Conservation (phyloP, 2,113 vertebrate genomes). For the Halcyon malimbica region DNA sequence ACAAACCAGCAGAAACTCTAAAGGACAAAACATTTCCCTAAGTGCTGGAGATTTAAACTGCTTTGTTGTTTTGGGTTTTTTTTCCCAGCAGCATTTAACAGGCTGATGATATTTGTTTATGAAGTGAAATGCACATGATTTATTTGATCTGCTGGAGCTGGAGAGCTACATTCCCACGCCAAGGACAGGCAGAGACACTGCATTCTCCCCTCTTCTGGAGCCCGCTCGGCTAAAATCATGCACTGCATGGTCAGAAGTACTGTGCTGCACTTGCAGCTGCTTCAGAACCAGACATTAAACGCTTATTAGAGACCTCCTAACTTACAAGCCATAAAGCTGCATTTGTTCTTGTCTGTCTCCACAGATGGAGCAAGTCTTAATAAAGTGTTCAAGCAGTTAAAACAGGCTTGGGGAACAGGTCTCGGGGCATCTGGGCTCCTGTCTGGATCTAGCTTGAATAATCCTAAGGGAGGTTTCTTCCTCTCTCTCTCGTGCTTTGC, state of each 20-base stretch:
- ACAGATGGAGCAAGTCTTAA: not conserved
- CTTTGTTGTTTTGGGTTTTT: not conserved
- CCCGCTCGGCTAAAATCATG: not conserved
- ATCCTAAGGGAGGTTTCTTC: not conserved
- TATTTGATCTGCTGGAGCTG: conserved; percentile 37
- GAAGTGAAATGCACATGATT: conserved; percentile 52
- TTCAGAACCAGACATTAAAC: not conserved
- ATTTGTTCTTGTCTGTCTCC: conserved; percentile 25
- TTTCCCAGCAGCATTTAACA: conserved; percentile 5
- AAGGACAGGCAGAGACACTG: not conserved
- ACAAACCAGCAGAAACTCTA: not conserved
- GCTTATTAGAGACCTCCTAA: not conserved
- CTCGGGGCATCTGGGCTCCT: not conserved
- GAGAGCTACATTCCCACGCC: conserved; percentile 16
- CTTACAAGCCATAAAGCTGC: not conserved
- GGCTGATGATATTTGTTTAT: conserved; percentile 53
- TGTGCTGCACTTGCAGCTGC: not conserved
- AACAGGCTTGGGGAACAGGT: conserved; percentile 30
- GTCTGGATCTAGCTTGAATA: not conserved
- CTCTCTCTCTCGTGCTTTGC: not conserved
- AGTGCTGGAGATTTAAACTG: not conserved
- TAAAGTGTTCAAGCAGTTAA: not conserved
- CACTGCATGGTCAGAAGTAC: not conserved
- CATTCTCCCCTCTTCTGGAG: not conserved
- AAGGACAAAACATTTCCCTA: not conserved